Base-by-base conservation (phyloP, 2,113 vertebrate genomes). In the Chlorodrepanis virens region DNA sequence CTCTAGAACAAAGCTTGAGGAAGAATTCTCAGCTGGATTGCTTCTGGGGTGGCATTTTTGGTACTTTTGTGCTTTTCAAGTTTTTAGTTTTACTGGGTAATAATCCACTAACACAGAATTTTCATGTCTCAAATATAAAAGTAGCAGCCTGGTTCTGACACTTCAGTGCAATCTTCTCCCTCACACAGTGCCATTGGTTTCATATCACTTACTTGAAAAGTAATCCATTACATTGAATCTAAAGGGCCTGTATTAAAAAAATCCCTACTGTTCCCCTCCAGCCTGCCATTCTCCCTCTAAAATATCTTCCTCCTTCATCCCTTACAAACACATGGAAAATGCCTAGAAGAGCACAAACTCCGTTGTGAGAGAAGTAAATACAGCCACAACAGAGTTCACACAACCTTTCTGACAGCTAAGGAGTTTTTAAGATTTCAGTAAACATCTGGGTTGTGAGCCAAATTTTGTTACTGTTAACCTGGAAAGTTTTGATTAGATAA, bases 1-100 rank as follows among this genome's bases (percentile, higher is more conserved):
- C n/a, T 54, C 33, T 44, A 60, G 82, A 80, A 65, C 12, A 75
- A 90, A 90, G 19, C n/a, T 64, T 64, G 61, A 76, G n/a, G 61
- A 86, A 49, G 28, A 57, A 42, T 67, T 68, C 61, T 77, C 40
- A 56, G 19, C 8, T 1, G 0, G 39, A 9, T 15, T 23, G 6
- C 39, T 80, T 72, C 37, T 60, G 12, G 10, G 3, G 2, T 52
- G 44, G 4, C 29, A 29, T 42, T 87, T 65, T 27, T 70, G 27
- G 29, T 44, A 35, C 10, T 25, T 25, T 16, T 0, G 0, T 6
- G 24, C 25, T 47, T 64, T 18, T 52, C 24, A 2, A 0, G 13
- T 44, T 87, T 79, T 56, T 61, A 69, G 23, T 71, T 94, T 71
- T 40, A n/a, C 28, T 19, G 17, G 27, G 28, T 50, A 79, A 42